A percentile compares a stretch with the other conserved stretches of the same genome.
Conservation (phyloP, 2,797 vertebrate genomes). For the Anas capensis region DNA sequence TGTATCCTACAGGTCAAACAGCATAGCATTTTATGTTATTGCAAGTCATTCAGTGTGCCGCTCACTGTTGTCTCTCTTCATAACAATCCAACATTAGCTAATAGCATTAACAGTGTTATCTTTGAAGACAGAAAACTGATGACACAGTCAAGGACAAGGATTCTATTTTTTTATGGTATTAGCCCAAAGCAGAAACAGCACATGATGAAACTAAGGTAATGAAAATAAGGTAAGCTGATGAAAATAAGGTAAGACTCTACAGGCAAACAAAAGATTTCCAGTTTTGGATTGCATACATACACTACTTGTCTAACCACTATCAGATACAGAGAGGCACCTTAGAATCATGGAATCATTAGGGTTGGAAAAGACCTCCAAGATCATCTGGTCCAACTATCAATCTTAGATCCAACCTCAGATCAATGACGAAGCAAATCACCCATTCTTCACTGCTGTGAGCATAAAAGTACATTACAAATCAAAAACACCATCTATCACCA, state of each 20-base stretch:
- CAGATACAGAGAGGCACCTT: background rate
- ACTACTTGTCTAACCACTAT: background rate
- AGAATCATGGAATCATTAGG: background rate
- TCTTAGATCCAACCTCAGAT: background rate
- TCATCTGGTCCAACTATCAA: no score
- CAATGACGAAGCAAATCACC: background rate
- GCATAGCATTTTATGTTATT: background rate
- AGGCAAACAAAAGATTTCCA: background rate
- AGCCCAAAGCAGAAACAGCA: background rate
- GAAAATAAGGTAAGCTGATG: background rate
- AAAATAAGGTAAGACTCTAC: background rate
- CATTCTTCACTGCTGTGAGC: background rate
- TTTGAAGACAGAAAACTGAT: slow-evolving; percentile 2
- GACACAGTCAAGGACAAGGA: background rate
- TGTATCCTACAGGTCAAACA: background rate
- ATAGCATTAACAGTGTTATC: background rate
- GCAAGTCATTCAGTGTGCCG: background rate
- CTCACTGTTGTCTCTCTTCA: background rate
- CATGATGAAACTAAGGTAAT: background rate
- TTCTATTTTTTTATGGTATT: background rate
- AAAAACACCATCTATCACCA: background rate
- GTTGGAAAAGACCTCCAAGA: no score
- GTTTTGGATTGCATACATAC: background rate
- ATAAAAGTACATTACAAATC: background rate
- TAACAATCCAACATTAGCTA: background rate